phyloP scores from a whole-genome alignment of 2,797 vertebrate species.

The Neosalanx taihuensis region DNA sequence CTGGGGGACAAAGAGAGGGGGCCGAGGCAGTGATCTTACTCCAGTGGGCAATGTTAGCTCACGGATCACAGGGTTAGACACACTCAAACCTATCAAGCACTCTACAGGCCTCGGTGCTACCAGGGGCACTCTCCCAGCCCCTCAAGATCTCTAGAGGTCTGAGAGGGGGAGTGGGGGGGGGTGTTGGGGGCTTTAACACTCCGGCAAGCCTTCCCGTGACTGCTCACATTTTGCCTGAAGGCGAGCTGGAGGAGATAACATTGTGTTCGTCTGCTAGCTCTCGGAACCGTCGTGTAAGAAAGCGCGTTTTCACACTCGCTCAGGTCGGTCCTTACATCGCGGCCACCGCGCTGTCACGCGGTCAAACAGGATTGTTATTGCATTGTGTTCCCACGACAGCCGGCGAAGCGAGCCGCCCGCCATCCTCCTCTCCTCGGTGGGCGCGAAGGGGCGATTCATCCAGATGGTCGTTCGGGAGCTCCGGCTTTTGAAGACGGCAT shows the following conservation, averaged over 20 bases:
- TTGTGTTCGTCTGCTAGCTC: slow-evolving; percentile 48
- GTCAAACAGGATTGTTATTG: slow-evolving; percentile 58
- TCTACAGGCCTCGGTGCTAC: slow-evolving; percentile 61
- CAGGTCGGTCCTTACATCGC: slow-evolving; percentile 45
- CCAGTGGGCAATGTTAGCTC: slow-evolving; percentile 72
- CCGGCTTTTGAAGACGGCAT: slow-evolving; percentile 45
- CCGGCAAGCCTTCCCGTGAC: slow-evolving; percentile 53
- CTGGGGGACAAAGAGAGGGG: slow-evolving; percentile 64
- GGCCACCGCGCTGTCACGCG: slow-evolving; percentile 45
- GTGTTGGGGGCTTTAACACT: slow-evolving; percentile 44
- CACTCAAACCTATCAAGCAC: slow-evolving; percentile 71
- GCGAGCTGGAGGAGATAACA: slow-evolving; percentile 54
- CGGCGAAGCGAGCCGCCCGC: slow-evolving; percentile 43
- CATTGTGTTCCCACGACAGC: slow-evolving; percentile 54
- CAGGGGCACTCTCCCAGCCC: slow-evolving; percentile 49
- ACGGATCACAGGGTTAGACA: slow-evolving; percentile 73
- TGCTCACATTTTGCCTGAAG: slow-evolving; percentile 61
- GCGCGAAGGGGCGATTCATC: slow-evolving; percentile 46
- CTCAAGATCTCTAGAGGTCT: slow-evolving; percentile 66
- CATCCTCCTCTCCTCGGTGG: slow-evolving; percentile 44
- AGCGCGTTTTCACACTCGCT: slow-evolving; percentile 37
- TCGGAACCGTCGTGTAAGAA: slow-evolving; percentile 49
- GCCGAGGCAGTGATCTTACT: slow-evolving; percentile 68
- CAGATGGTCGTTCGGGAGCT: slow-evolving; percentile 48
- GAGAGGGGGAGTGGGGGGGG: slow-evolving; percentile 1